Base-by-base conservation (phyloP, 2,888 invertebrate genomes). In the Nomada goodeniana region DNA sequence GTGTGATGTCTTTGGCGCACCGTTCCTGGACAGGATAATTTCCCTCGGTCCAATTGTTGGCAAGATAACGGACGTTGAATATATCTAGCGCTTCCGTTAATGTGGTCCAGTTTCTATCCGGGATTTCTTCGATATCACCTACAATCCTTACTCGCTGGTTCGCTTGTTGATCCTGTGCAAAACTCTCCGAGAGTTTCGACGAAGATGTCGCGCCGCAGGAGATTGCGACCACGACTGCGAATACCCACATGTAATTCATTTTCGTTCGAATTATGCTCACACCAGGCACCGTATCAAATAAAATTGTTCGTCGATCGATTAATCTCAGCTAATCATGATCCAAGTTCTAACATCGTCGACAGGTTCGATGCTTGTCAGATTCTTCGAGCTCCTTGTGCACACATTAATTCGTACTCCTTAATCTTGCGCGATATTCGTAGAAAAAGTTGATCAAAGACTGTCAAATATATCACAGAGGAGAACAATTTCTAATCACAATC, bases 11-110 rank as follows among this genome's bases (percentile, higher is more conserved):
- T 60, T 90, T 90, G 4, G 81, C 89, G 82, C 94, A 94, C 70
- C 92, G 86, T 18, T 80, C 74, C 4, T 86, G 84, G 9, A 93
- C 76, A 0, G 86, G 76, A 60, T 90, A 86, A 59, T 89, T 85
- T 59, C 95, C 93, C 36, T 94, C 92, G 1, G 88, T 86, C 96
- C 96, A 96, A 91, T 95, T 95, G n/a, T 52, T 82, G 9, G 86
- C 91, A 26, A 94, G 89, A 76, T 91, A 86, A 76, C 86, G 88
- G 18, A 90, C 86, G 83, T 90, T 92, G 68, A 91, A 94, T 60
- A 94, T 76, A 69, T 94, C 93, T 76, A 94, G 76, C 20, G 85
- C 87, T 13, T 93, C 93, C 47, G 89, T 72, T 36, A 94, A 67
- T 18, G 90, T 91, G 29, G 91, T 92, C 93, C 93, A 93, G 70